These are phyloP conservation scores for Maconellicoccus hirsutus DNA, from an alignment of 1,140 invertebrate species.

Conservation along the genomic window DNA sequence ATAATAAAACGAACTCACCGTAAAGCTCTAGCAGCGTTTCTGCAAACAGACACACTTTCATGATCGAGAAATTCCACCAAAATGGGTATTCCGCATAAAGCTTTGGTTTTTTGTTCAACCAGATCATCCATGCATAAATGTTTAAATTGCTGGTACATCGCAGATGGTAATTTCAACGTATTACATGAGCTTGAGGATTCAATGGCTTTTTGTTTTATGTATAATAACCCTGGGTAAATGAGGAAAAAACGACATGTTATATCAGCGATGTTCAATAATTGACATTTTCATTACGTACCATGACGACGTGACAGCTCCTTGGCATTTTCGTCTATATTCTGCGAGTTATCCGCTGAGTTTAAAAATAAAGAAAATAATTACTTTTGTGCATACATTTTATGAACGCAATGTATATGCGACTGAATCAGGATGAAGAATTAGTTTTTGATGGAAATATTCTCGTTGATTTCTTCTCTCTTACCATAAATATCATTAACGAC, in stretches of 20 bases:
- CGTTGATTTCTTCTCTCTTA: too few relatives aligned
- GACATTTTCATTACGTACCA: not conserved
- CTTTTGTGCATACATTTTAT: not conserved
- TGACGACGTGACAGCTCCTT: not conserved
- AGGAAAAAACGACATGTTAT: too few relatives aligned
- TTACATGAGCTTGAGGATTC: too few relatives aligned
- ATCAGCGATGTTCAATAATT: too few relatives aligned
- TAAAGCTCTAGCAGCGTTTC: slow-evolving; percentile 93
- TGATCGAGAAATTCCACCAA: slow-evolving; percentile 81
- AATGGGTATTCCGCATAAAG: slow-evolving; percentile 81
- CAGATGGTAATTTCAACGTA: slow-evolving; percentile 54
- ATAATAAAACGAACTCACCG: slow-evolving; percentile 33
- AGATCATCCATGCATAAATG: slow-evolving; percentile 98
- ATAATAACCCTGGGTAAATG: too few relatives aligned
- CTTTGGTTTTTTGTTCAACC: slow-evolving; percentile 93
- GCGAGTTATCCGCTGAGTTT: slow-evolving; percentile 26
- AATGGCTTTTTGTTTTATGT: too few relatives aligned
- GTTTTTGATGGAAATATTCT: too few relatives aligned
- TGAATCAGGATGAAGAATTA: too few relatives aligned
- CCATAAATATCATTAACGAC: slow-evolving; percentile 45
- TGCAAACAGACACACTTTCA: slow-evolving; percentile 87
- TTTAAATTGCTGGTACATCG: slow-evolving; percentile 94
- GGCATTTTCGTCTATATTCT: slow-evolving; percentile 24
- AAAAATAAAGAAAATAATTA: not conserved
- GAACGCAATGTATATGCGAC: too few relatives aligned